Conservation (phyloP, 1,140 invertebrate species). For the Nomia melanderi region DNA sequence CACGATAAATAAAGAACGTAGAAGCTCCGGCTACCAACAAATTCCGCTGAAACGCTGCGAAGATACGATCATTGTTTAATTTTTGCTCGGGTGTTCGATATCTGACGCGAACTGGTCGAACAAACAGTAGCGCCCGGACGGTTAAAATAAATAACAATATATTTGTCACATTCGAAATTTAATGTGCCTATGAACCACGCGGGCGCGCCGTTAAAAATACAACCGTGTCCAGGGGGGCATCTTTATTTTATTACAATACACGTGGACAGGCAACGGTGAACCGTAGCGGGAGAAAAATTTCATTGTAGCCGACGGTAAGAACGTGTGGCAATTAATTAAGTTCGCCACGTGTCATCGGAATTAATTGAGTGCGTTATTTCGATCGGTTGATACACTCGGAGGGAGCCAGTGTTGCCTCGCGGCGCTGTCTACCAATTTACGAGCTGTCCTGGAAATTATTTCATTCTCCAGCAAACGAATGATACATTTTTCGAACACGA, state of each 20-base stretch:
- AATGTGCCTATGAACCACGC: not conserved
- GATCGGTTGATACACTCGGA: not conserved
- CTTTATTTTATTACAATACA: not conserved
- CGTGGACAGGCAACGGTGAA: not conserved
- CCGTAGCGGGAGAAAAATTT: not conserved
- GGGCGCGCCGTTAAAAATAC: not conserved
- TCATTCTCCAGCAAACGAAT: not conserved
- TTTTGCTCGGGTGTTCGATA: too few relatives aligned
- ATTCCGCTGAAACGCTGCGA: too few relatives aligned
- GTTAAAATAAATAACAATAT: not conserved
- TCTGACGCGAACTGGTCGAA: too few relatives aligned
- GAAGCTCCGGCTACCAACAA: too few relatives aligned
- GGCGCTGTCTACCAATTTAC: not conserved
- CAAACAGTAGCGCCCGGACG: too few relatives aligned
- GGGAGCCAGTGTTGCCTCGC: too few relatives aligned
- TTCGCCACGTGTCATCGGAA: conserved; percentile 15
- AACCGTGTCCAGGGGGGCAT: not conserved
- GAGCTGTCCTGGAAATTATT: not conserved
- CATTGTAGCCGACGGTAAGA: conserved; percentile 10
- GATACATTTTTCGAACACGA: too few relatives aligned
- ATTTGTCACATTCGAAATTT: not conserved
- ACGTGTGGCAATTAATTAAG: conserved; percentile 25
- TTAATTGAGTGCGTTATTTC: conserved; percentile 20
- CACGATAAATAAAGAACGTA: too few relatives aligned
- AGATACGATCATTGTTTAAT: too few relatives aligned